Evolutionary conservation across 2,888 invertebrate species (phyloP).

Genomic region (Napeogenes inachia): DNA sequence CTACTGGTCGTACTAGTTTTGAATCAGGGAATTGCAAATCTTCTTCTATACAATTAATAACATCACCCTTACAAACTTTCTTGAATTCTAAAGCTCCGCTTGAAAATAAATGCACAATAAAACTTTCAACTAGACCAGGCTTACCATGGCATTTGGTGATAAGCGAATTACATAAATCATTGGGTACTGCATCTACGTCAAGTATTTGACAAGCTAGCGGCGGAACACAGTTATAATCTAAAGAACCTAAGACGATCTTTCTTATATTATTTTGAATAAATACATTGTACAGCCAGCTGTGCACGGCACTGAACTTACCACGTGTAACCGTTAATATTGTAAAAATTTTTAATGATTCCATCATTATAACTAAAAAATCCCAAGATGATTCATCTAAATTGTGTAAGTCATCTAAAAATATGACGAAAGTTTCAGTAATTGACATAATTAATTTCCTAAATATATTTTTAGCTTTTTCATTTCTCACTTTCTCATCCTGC

Average conservation of each 20-base stretch:
- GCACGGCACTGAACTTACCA: constrained; percentile 57
- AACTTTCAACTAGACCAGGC: constrained; percentile 75
- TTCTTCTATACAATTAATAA: constrained; percentile 43
- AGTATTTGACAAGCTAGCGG: constrained; percentile 79
- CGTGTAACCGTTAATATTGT: constrained; percentile 55
- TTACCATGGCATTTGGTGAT: constrained; percentile 64
- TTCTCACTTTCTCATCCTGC: constrained; percentile 53
- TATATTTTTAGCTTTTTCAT: constrained; percentile 55
- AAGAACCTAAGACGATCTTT: constrained; percentile 61
- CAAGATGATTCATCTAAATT: constrained; percentile 66
- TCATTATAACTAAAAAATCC: constrained; percentile 61
- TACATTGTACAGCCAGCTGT: constrained; percentile 62
- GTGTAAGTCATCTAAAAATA: constrained; percentile 72
- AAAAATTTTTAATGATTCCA: constrained; percentile 53
- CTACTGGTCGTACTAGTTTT: constrained; percentile 51
- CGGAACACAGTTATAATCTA: constrained; percentile 59
- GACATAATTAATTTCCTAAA: constrained; percentile 57
- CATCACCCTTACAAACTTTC: constrained; percentile 46
- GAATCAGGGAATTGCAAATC: constrained; percentile 60
- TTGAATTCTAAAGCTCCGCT: constrained; percentile 60
- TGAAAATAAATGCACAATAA: constrained; percentile 71
- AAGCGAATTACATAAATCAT: constrained; percentile 68
- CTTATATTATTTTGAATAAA: constrained; percentile 59
- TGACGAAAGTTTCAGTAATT: constrained; percentile 48
- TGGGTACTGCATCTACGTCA: constrained; percentile 76